A percentile compares a stretch with the other conserved stretches of the same genome.
These are phyloP conservation scores for Philotrypesis tridentata DNA, from an alignment of 1,140 invertebrate genomes.

Conservation along the genomic window DNA sequence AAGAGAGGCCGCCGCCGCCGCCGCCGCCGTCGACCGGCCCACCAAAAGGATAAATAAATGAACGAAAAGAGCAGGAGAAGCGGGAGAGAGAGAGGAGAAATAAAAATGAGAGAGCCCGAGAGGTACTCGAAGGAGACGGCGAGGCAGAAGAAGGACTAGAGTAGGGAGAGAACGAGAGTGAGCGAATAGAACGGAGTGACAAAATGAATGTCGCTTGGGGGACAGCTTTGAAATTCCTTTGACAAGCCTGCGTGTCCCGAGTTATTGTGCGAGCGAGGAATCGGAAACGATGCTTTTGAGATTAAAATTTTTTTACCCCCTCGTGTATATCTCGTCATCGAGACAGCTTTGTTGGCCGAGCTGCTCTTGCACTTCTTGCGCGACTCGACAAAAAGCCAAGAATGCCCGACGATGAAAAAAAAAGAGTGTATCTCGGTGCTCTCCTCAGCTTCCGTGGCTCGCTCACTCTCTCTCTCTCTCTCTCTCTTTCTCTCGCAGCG, in stretches of 20 bases:
- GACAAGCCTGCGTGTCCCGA: background rate
- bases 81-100: conserved; percentile 21
- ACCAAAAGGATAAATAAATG: conserved; percentile 70
- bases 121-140: conserved; percentile 35
- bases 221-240: background rate
- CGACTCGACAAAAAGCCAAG: background rate
- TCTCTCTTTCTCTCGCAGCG: too few species aligned
- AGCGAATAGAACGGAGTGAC: background rate
- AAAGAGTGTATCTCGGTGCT: background rate
- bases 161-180: background rate
- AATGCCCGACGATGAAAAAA: background rate
- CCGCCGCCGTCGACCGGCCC: conserved; percentile 53
- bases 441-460: background rate
- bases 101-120: background rate
- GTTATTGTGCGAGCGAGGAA: background rate
- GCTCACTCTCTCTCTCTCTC: background rate
- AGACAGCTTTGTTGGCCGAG: background rate
- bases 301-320: background rate
- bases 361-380: background rate
- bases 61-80: conserved; percentile 52
- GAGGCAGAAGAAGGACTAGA: conserved; percentile 36
- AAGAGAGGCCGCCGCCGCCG: conserved; percentile 67
- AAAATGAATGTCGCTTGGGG: conserved; percentile 26
- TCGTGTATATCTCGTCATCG: background rate
- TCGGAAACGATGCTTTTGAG: background rate